Conservation (phyloP, 2,888 invertebrate genomes). For the Drosophila maculinotata region DNA sequence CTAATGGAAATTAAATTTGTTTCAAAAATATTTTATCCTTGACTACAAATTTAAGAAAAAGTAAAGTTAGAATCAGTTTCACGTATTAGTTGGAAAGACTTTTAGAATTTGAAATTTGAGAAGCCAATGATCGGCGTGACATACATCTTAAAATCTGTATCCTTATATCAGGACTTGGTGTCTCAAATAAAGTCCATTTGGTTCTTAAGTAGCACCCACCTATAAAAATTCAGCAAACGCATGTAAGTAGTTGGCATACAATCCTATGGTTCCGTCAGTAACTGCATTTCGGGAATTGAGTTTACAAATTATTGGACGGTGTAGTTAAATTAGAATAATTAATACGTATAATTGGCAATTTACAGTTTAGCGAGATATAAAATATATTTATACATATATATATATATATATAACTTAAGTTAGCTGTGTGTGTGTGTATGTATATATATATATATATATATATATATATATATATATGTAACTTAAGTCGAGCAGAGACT, state of each 20-base stretch:
- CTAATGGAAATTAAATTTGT: too few species aligned
- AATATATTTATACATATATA: too few species aligned
- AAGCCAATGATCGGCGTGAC: not conserved
- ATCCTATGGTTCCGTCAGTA: not conserved
- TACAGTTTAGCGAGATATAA: constrained; percentile 35
- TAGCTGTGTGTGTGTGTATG: too few species aligned
- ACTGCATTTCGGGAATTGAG: constrained; percentile 2
- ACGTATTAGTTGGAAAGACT: not conserved
- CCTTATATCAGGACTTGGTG: not conserved
- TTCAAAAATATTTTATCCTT: too few species aligned
- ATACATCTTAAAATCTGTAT: not conserved
- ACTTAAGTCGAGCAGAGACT: constrained; percentile 43
- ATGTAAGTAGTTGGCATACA: not conserved
- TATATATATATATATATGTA: constrained; percentile 1
- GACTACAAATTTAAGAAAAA: too few species aligned
- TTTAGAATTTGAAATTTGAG: not conserved
- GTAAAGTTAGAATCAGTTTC: too few species aligned
- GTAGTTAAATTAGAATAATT: constrained; percentile 39
- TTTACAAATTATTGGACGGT: constrained; percentile 59
- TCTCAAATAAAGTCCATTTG: not conserved
- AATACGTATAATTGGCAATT: constrained; percentile 63
- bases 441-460: not conserved
- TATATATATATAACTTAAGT: too few species aligned
- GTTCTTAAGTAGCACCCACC: not conserved
- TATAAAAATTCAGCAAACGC: constrained; percentile 1